Base-by-base conservation (phyloP, 2,888 invertebrate genomes). In the Arenicola marina region DNA sequence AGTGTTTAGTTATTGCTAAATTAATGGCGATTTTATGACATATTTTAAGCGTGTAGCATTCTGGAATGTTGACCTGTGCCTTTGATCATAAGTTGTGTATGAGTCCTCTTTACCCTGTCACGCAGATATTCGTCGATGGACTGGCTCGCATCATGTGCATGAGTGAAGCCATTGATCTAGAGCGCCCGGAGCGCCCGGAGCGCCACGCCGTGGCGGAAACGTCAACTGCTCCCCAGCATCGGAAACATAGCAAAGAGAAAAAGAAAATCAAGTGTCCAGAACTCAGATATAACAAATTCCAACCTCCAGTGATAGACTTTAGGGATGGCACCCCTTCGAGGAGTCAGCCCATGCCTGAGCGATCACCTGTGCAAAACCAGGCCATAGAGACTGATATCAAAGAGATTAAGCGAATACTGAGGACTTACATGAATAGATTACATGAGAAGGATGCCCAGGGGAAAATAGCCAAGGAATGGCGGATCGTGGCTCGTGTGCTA, bases 111-210 rank as follows among this genome's bases (percentile, higher is more conserved):
- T n/a, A n/a, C n/a, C n/a, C n/a, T n/a, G n/a, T n/a, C n/a, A n/a
- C n/a, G 15, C 74, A 81, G 81, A 57, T 80, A 4, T 76, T 80
- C 72, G 74, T 80, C 21, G 78, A 79, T 59, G 72, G 75, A 46
- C 70, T 81, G 53, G 80, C 79, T 1, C 67, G 78, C 15, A 63
- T 80, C 11, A 72, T 81, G 61, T 81, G 80, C 63, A 80, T 81
- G 80, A 61, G 44, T 18, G 68, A 68, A 34, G 63, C 56, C 4
- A 34, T 65, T 15, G 67, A 67, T 31, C 57, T 55, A 34, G 68
- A 68, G 2, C 32, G 55, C 7, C 53, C 61, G 1, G 53, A 51
- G 4, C 7, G 44, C 15, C 2, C 28, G 15, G 44, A 44, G 44
- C 31, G 45, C 18, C 61, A 56, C 15, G 21, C 38, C 4, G 18